Evolutionary conservation across 30 jellyfish, hydroid and myxozoan species (phyloP).

Genomic region (Nemopilema nomurai): DNA sequence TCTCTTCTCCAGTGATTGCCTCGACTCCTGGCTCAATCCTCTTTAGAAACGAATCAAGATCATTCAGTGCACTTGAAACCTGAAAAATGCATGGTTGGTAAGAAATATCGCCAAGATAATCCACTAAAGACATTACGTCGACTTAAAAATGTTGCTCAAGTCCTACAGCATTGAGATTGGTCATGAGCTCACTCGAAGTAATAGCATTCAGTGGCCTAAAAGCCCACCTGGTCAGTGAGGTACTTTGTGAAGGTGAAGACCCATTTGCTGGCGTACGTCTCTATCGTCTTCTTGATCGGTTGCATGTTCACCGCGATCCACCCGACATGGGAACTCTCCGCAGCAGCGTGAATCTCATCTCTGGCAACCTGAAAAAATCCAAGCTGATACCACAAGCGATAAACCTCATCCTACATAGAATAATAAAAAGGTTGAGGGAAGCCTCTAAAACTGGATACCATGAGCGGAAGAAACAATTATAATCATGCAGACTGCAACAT

Average conservation of each 20-base stretch:
- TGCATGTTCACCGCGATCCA: constrained; percentile 83
- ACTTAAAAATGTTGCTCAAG: no score
- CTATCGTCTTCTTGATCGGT: constrained; percentile 78
- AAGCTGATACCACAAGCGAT: no score
- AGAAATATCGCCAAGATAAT: no score
- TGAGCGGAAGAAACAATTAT: no score
- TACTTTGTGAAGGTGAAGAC: constrained; percentile 78
- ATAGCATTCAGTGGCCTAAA: not conserved
- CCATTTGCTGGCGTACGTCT: constrained; percentile 89
- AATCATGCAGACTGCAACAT: no score
- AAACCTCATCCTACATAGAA: no score
- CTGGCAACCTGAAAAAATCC: constrained; percentile 75
- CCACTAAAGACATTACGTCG: no score
- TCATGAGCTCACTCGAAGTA: no score
- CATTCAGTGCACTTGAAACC: constrained; percentile 71
- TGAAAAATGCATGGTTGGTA: not conserved
- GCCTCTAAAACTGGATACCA: no score
- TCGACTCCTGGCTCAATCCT: constrained; percentile 80
- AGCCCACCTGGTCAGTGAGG: constrained; percentile 77
- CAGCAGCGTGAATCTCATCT: constrained; percentile 61
- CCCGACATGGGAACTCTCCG: constrained; percentile 37
- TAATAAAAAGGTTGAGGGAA: no score
- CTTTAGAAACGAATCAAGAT: constrained; percentile 72
- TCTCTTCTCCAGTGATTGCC: constrained; percentile 85
- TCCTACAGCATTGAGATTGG: no score